These are phyloP conservation scores for Phytoseiulus persimilis DNA, from an alignment of 2,888 invertebrate genomes.

Conservation along the genomic window DNA sequence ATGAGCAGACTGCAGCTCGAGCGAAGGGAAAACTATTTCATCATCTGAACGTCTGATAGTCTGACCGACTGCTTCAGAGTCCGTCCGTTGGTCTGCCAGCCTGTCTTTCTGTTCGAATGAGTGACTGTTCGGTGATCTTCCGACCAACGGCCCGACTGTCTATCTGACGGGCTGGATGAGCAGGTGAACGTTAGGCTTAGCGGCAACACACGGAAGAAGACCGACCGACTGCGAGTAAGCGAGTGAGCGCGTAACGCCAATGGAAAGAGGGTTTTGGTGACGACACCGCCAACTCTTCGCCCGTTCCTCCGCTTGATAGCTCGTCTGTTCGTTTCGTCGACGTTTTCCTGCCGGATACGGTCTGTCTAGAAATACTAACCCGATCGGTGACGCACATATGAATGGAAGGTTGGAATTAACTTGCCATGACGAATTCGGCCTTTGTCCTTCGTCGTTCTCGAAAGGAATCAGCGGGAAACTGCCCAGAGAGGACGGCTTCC, in stretches of 20 bases:
- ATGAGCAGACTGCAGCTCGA: neutral
- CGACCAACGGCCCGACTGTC: neutral
- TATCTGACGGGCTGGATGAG: neutral
- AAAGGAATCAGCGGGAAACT: too few species aligned
- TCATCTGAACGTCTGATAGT: neutral
- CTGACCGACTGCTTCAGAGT: neutral
- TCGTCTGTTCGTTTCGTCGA: neutral
- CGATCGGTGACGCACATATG: neutral
- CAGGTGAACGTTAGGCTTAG: constrained; percentile 5
- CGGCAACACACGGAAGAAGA: constrained; percentile 5
- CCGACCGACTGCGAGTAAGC: neutral
- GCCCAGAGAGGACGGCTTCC: too few species aligned
- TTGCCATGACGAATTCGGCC: neutral
- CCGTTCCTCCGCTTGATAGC: neutral
- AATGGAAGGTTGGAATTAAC: neutral
- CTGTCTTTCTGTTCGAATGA: neutral
- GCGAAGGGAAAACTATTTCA: neutral
- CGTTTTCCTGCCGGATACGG: neutral
- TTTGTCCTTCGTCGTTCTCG: too few species aligned
- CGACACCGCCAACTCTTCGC: neutral
- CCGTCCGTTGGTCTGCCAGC: neutral
- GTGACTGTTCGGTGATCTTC: neutral
- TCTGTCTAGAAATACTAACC: neutral
- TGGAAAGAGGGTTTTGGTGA: neutral
- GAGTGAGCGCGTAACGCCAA: constrained; percentile 5